Percentiles rank a stretch among this genome's conserved stretches.
Conservation (phyloP, 2,888 invertebrate species). For the Deladenus siricidicola region DNA sequence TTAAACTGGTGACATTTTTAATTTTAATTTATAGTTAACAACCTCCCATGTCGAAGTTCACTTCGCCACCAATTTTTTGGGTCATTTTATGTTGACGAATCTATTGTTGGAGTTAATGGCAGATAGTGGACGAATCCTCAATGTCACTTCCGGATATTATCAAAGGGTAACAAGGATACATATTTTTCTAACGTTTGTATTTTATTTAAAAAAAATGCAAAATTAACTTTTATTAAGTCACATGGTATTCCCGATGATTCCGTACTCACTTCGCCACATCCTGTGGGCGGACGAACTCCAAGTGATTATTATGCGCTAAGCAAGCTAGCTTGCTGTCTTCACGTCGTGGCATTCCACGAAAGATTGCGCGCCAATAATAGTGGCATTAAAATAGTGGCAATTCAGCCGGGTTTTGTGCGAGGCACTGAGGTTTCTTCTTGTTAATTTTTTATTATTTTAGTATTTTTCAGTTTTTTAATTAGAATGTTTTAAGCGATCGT, state of each 20-base stretch:
- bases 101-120: slow-evolving; percentile 64
- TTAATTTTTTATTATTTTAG: slow-evolving; percentile 17
- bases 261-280: neutral
- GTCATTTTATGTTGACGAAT: slow-evolving; percentile 77
- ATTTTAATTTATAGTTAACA: slow-evolving; percentile 61
- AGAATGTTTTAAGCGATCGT: too few species aligned
- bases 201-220: too few species aligned
- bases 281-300: neutral
- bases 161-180: slow-evolving; percentile 27
- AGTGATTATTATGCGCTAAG: slow-evolving; percentile 36
- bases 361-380: neutral
- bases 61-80: slow-evolving; percentile 73
- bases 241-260: neutral
- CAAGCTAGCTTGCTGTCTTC: slow-evolving; percentile 50
- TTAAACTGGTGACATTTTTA: neutral
- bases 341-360: slow-evolving; percentile 33
- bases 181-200: slow-evolving; percentile 12
- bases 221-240: neutral
- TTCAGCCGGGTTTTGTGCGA: slow-evolving; percentile 47
- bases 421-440: slow-evolving; percentile 17
- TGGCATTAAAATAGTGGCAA: slow-evolving; percentile 27
- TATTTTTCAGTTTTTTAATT: neutral
- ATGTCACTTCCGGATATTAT: slow-evolving; percentile 54
- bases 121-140: slow-evolving; percentile 55
- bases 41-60: slow-evolving; percentile 69